Evolutionary conservation across 64 coral and sea anemone species (phyloP).

Genomic region (Anthopleura sola): DNA sequence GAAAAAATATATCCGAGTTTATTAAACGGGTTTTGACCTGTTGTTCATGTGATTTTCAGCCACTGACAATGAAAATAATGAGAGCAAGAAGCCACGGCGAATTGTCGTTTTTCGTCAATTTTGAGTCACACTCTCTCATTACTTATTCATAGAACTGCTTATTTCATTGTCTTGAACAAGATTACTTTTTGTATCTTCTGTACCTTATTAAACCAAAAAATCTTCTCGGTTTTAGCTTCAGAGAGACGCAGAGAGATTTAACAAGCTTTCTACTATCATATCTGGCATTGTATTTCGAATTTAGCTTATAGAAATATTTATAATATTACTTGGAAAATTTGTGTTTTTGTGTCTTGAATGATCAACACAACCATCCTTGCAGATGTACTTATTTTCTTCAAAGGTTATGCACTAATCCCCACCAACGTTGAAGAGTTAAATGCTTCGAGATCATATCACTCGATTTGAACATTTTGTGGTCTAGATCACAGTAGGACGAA

Average conservation of each 20-base stretch:
- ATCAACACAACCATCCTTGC: not conserved
- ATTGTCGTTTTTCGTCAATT: constrained; percentile 73
- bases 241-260: not conserved
- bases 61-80: not conserved
- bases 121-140: constrained; percentile 37
- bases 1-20: not conserved
- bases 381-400: not conserved
- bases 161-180: constrained; percentile 47
- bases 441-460: not conserved
- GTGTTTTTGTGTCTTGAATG: not conserved
- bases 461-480: not conserved
- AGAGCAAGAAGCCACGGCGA: constrained; percentile 27
- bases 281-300: not conserved
- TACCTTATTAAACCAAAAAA: not conserved
- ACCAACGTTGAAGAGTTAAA: not conserved
- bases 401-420: not conserved
- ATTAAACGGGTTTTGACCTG: not conserved
- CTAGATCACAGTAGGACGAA: not conserved
- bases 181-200: constrained; percentile 35
- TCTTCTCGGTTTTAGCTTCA: not conserved
- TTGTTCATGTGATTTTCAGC: not conserved
- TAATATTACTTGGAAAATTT: not conserved
- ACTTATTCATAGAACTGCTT: constrained; percentile 67
- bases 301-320: not conserved
- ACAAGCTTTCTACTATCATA: not conserved